phyloP scores from a whole-genome alignment of 2,113 vertebrate species.

The Hippolais icterina region DNA sequence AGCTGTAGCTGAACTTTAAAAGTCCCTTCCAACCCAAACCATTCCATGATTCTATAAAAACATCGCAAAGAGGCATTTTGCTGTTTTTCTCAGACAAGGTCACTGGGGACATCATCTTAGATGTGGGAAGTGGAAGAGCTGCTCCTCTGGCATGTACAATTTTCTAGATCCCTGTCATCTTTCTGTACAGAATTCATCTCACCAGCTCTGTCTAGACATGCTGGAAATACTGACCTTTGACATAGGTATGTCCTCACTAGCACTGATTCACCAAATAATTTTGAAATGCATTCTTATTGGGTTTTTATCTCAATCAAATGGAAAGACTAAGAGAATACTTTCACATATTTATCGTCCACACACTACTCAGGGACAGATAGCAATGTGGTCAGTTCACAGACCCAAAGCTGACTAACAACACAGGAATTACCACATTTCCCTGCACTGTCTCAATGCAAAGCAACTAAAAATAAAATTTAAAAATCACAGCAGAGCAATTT shows the following conservation, averaged over 20 bases:
- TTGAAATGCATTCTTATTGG: neutral
- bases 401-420: neutral
- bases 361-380: neutral
- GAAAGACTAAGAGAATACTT: neutral
- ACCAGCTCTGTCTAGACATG: neutral
- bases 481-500: neutral
- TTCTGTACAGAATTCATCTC: neutral
- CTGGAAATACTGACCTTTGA: neutral
- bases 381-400: neutral
- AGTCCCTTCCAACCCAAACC: neutral
- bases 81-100: neutral
- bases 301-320: neutral
- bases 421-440: neutral
- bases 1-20: neutral
- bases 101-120: neutral
- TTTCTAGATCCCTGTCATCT: neutral
- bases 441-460: neutral
- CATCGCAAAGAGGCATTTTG: neutral
- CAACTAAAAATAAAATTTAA: neutral
- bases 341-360: neutral
- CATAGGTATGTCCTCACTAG: neutral
- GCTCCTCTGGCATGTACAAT: neutral
- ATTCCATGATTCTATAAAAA: neutral
- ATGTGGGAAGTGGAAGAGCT: rapidly evolving
- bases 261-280: neutral